These are phyloP conservation scores for Cyclina sinensis DNA, from an alignment of 1,140 invertebrate species.

Conservation along the genomic window DNA sequence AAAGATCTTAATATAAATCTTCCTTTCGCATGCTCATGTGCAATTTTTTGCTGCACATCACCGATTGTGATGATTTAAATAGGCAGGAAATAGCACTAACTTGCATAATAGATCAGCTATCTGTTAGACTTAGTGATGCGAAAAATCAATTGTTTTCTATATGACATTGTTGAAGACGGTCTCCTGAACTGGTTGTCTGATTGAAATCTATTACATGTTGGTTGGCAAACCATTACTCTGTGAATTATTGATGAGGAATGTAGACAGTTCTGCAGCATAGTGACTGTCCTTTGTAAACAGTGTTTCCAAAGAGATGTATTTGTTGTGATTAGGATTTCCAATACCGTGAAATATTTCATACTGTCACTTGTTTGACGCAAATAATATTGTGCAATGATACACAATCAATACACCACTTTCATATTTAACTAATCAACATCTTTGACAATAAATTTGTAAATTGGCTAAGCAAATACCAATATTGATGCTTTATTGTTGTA, in stretches of 20 bases:
- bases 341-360: conserved; percentile 61
- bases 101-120: conserved; percentile 53
- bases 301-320: conserved; percentile 52
- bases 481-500: not conserved
- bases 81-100: conserved; percentile 27
- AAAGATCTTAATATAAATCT: not conserved
- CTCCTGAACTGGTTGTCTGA: conserved; percentile 48
- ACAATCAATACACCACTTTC: conserved; percentile 61
- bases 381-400: conserved; percentile 63
- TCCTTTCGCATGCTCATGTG: not conserved
- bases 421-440: conserved; percentile 50
- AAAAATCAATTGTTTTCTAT: conserved; percentile 71
- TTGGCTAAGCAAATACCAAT: not conserved
- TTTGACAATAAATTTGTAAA: conserved; percentile 7
- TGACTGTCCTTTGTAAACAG: conserved; percentile 26
- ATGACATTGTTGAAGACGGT: conserved; percentile 63
- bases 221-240: conserved; percentile 64
- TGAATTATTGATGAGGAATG: conserved; percentile 64
- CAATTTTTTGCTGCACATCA: not conserved
- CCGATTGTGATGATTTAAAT: conserved; percentile 23
- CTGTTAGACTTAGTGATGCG: conserved; percentile 53
- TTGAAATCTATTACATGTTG: conserved; percentile 71
- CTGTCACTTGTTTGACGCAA: conserved; percentile 64
- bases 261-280: conserved; percentile 50
- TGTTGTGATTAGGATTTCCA: conserved; percentile 58